Conservation (phyloP, 2,113 vertebrate genomes). For the Electrona antarctica region DNA sequence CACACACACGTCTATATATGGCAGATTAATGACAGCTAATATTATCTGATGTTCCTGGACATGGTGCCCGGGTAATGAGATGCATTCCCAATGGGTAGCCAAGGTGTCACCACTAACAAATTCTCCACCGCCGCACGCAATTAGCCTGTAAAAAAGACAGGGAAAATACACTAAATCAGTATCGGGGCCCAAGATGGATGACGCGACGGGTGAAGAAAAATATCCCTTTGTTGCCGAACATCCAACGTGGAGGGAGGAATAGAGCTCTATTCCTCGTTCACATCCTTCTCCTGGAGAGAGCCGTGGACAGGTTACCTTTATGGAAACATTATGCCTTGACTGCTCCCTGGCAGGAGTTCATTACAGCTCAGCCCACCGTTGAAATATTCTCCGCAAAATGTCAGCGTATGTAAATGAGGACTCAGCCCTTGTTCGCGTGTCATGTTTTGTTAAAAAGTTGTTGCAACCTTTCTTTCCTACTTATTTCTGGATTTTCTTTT, state of each 20-base stretch:
- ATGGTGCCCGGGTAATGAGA: slow-evolving; percentile 94
- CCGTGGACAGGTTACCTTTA: slow-evolving; percentile 97
- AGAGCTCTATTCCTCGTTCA: slow-evolving; percentile 83
- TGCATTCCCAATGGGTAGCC: slow-evolving; percentile 93
- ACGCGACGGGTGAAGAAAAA: slow-evolving; percentile 78
- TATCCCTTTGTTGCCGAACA: slow-evolving; percentile 81
- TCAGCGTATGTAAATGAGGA: slow-evolving; percentile 98
- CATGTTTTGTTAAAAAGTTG: slow-evolving; percentile 90
- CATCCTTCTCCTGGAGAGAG: slow-evolving; percentile 91
- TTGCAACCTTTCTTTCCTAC: slow-evolving; percentile 76
- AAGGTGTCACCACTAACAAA: slow-evolving; percentile 99
- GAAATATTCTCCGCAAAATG: slow-evolving; percentile 98
- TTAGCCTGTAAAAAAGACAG: slow-evolving; percentile 94
- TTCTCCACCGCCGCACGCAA: slow-evolving; percentile 89
- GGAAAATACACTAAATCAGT: slow-evolving; percentile 91
- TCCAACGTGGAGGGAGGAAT: slow-evolving; percentile 64
- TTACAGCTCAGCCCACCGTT: slow-evolving; percentile 94
- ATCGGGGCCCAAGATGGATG: slow-evolving; percentile 86
- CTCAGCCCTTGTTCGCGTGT: slow-evolving; percentile 82
- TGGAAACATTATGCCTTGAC: slow-evolving; percentile 98
- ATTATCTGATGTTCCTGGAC: slow-evolving; percentile 99
- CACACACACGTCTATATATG: slow-evolving; percentile 80
- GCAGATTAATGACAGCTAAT: slow-evolving; percentile 99
- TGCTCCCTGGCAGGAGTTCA: slow-evolving; percentile 98
- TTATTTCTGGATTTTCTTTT: slow-evolving; percentile 57